These are phyloP conservation scores for Paramormyrops hopkinsi DNA, from an alignment of 2,797 vertebrate genomes.

Conservation along the genomic window DNA sequence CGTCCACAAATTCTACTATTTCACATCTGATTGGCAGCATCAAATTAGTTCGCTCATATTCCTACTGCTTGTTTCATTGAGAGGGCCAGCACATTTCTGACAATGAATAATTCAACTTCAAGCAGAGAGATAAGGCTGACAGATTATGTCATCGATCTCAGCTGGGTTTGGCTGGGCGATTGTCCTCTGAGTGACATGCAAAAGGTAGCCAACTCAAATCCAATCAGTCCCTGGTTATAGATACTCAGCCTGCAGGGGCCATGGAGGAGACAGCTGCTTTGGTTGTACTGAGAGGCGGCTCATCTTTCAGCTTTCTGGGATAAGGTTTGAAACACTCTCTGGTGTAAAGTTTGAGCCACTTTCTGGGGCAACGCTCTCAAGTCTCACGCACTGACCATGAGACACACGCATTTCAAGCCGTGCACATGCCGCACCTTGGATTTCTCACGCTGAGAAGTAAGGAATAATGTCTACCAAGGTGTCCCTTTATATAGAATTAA, in stretches of 20 bases:
- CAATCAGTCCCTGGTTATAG: constrained; percentile 5
- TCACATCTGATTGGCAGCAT: constrained; percentile 23
- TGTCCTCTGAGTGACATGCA: constrained; percentile 41
- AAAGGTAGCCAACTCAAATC: not conserved
- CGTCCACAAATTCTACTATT: constrained; percentile 28
- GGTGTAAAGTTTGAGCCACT: not conserved
- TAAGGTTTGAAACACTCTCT: not conserved
- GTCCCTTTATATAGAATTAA: not conserved
- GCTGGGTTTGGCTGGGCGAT: constrained; percentile 35
- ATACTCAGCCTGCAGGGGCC: not conserved
- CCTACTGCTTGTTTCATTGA: constrained; percentile 31
- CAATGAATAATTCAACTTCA: constrained; percentile 62
- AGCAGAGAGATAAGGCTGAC: not conserved
- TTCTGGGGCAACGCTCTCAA: not conserved
- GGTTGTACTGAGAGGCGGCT: constrained; percentile 32
- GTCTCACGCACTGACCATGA: not conserved
- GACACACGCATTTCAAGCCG: not conserved
- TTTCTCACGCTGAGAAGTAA: not conserved
- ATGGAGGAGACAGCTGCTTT: not conserved
- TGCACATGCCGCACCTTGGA: not conserved
- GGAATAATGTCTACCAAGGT: not conserved
- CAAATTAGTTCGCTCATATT: constrained; percentile 7
- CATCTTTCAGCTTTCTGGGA: constrained; percentile 26
- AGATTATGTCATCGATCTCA: not conserved
- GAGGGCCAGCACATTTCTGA: constrained; percentile 11